These are phyloP conservation scores for Platycercus adscitus DNA, from an alignment of 2,113 vertebrate species.

Conservation along the genomic window DNA sequence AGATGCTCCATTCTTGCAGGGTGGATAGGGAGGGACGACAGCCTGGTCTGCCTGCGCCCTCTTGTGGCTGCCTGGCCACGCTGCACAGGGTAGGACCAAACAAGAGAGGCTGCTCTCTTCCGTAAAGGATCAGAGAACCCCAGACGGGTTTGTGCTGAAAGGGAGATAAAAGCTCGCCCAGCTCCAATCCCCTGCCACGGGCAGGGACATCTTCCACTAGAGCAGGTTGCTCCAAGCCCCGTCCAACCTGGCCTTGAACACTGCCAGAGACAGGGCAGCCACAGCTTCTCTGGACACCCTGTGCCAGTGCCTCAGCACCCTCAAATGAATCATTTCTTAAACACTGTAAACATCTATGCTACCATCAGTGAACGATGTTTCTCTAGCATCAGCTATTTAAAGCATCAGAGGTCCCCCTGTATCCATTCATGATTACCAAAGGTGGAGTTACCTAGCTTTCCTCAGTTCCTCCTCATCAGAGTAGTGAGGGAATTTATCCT, in stretches of 20 bases:
- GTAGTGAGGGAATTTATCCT: background rate
- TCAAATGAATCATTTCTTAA: background rate
- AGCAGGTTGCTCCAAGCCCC: background rate
- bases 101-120: background rate
- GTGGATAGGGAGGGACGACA: too few species aligned
- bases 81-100: background rate
- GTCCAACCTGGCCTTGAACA: background rate
- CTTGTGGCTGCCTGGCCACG: background rate
- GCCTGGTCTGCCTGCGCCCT: constrained; percentile 8
- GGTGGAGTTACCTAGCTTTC: background rate
- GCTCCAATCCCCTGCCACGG: background rate
- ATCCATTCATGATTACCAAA: background rate
- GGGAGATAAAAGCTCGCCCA: background rate
- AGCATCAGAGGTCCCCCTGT: background rate
- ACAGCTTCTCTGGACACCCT: background rate
- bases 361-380: background rate
- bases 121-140: background rate
- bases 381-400: background rate
- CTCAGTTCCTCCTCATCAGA: background rate
- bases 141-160: background rate
- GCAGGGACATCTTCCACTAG: background rate
- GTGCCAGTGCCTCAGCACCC: background rate
- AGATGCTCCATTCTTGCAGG: background rate
- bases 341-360: background rate
- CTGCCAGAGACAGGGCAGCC: background rate